Conservation (phyloP, 2,888 invertebrate genomes). For the Heliconius aoede region DNA sequence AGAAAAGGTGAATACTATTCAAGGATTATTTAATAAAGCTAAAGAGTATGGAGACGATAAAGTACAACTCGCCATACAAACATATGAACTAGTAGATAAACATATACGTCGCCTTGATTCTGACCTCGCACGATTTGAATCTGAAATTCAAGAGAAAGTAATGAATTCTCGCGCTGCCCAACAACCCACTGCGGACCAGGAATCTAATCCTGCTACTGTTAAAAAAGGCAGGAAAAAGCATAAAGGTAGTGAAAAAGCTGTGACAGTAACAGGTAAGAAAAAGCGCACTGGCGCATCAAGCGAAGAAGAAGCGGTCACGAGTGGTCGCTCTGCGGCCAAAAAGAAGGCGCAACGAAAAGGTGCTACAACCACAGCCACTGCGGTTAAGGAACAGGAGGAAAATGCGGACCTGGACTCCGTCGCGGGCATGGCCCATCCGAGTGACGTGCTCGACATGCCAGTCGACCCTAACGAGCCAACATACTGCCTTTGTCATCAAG, state of each 20-base stretch:
- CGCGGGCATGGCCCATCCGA: slow-evolving; percentile 89
- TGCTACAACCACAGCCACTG: slow-evolving; percentile 64
- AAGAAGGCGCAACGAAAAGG: slow-evolving; percentile 76
- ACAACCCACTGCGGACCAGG: slow-evolving; percentile 77
- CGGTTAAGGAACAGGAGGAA: slow-evolving; percentile 74
- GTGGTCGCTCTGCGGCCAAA: slow-evolving; percentile 73
- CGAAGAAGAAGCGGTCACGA: slow-evolving; percentile 73
- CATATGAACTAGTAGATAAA: slow-evolving; percentile 98
- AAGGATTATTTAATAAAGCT: slow-evolving; percentile 95
- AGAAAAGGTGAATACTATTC: slow-evolving; percentile 92
- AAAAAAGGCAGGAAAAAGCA: slow-evolving; percentile 80
- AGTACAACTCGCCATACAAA: slow-evolving; percentile 98
- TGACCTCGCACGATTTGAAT: slow-evolving; percentile 97
- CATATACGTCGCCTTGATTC: slow-evolving; percentile 98
- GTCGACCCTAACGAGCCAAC: slow-evolving; percentile 99
- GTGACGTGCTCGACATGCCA: slow-evolving; percentile 95
- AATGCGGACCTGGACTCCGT: slow-evolving; percentile 80
- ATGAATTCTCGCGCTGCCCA: slow-evolving; percentile 87
- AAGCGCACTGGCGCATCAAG: slow-evolving; percentile 83
- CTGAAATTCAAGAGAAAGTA: slow-evolving; percentile 97
- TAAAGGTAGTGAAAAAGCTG: slow-evolving; percentile 72
- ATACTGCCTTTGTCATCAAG: slow-evolving; percentile 98
- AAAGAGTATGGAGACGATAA: slow-evolving; percentile 98
- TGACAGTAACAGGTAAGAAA: slow-evolving; percentile 75
- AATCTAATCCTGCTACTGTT: slow-evolving; percentile 70